These are phyloP conservation scores for Bemisia tabaci DNA, from an alignment of 1,140 invertebrate species.

Conservation along the genomic window DNA sequence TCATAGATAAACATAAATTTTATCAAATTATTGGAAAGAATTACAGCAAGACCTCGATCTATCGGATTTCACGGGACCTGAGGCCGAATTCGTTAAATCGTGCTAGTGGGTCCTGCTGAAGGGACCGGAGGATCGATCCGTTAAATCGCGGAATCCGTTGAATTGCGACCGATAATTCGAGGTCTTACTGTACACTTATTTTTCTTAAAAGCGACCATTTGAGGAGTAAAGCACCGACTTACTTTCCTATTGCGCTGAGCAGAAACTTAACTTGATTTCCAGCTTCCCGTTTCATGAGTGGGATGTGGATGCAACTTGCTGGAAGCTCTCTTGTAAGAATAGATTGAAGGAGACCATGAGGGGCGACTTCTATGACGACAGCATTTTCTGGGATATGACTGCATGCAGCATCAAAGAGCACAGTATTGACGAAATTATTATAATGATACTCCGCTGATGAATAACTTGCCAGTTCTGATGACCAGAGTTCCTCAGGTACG, in stretches of 20 bases:
- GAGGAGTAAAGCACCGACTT: too few species aligned
- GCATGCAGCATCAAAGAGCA: constrained; percentile 43
- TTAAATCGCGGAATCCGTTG: too few species aligned
- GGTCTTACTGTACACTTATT: too few species aligned
- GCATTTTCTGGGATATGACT: constrained; percentile 41
- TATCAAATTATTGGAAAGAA: too few species aligned
- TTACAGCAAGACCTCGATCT: too few species aligned
- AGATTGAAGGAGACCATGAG: constrained; percentile 42
- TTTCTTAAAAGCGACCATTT: too few species aligned
- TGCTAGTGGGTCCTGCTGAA: too few species aligned
- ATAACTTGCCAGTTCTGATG: constrained; percentile 51
- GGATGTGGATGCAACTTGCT: constrained; percentile 36
- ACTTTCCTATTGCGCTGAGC: constrained; percentile 39
- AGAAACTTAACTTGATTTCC: constrained; percentile 36
- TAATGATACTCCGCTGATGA: constrained; percentile 87
- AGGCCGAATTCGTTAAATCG: too few species aligned
- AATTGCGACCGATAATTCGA: too few species aligned
- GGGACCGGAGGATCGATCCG: too few species aligned
- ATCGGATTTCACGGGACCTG: too few species aligned
- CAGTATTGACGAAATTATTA: constrained; percentile 72
- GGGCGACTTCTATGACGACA: constrained; percentile 43
- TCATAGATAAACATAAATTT: too few species aligned
- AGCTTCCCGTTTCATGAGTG: constrained; percentile 40
- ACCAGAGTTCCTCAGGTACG: constrained; percentile 50
- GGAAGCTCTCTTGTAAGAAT: constrained; percentile 41